Percentiles rank a stretch among this genome's conserved stretches.
Conservation (phyloP, 2,113 vertebrate genomes). For the Polypterus bichir region DNA sequence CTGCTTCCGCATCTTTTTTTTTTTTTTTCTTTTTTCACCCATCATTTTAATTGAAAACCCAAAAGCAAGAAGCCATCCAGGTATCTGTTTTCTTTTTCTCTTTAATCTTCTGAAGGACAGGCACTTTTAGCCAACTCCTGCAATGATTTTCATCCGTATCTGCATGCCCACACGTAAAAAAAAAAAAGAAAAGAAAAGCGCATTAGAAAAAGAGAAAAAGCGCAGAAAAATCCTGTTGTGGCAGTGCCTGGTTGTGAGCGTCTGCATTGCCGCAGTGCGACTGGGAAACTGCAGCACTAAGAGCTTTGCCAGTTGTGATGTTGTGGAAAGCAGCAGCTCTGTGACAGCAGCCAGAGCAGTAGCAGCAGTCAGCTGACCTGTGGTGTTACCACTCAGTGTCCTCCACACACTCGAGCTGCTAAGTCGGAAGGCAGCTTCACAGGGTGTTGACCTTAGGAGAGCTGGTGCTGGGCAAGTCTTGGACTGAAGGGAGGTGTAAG, state of each 20-base stretch:
- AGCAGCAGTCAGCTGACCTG: slow-evolving; percentile 71
- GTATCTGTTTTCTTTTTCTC: slow-evolving; percentile 32
- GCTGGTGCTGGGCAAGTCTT: too few relatives aligned
- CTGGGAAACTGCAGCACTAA: slow-evolving; percentile 49
- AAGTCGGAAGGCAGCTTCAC: slow-evolving; percentile 33
- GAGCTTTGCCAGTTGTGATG: slow-evolving; percentile 55
- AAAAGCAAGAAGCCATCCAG: slow-evolving; percentile 27
- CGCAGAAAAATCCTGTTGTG: slow-evolving; percentile 26
- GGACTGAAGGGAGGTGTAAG: too few relatives aligned
- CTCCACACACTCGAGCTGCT: slow-evolving; percentile 38
- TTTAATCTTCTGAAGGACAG: slow-evolving; percentile 11
- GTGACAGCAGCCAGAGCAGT: slow-evolving; percentile 40
- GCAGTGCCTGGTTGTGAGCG: slow-evolving; percentile 42
- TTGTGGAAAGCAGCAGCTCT: slow-evolving; percentile 56
- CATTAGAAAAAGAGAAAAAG: slow-evolving; percentile 21
- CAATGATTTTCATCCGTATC: too few relatives aligned
- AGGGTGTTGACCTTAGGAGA: slow-evolving; percentile 35
- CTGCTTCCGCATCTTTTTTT: slow-evolving; percentile 1
- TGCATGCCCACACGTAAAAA: slow-evolving; percentile 12
- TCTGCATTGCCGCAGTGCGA: slow-evolving; percentile 53
- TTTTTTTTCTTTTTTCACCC: background rate
- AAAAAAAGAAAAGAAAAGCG: background rate
- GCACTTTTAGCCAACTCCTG: too few relatives aligned
- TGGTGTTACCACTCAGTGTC: slow-evolving; percentile 53
- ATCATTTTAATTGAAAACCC: slow-evolving; percentile 32